phyloP scores from a whole-genome alignment of 2,113 vertebrate genomes.

The Pterocles orientalis region DNA sequence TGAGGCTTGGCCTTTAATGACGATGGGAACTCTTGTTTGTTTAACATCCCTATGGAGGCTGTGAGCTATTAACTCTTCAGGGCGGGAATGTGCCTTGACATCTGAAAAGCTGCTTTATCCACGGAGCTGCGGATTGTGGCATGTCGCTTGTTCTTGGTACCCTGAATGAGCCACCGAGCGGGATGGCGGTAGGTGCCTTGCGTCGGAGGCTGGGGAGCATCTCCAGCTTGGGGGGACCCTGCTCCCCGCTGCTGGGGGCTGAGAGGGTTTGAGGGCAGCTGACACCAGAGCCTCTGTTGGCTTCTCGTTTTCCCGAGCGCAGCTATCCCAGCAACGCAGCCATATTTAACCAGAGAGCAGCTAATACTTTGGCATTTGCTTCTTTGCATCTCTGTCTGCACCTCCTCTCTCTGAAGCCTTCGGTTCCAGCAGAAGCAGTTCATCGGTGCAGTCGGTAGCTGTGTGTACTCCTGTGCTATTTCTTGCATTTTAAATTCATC shows the following conservation, averaged over 20 bases:
- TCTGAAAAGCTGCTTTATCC: background rate
- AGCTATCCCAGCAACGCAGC: background rate
- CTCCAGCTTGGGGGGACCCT: background rate
- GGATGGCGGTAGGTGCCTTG: background rate
- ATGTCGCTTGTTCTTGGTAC: accelerated
- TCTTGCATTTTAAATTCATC: background rate
- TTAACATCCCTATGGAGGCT: background rate
- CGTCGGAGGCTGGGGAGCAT: background rate
- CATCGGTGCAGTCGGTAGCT: background rate
- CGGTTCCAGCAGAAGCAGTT: background rate
- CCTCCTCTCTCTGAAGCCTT: background rate
- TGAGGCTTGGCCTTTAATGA: background rate
- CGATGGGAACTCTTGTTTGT: no score
- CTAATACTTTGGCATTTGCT: background rate
- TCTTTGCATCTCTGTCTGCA: background rate
- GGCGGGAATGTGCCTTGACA: background rate
- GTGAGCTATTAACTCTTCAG: background rate
- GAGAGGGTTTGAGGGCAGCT: background rate
- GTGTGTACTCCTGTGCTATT: accelerated
- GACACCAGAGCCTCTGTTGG: background rate
- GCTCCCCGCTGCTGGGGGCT: background rate
- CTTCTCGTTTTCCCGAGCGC: background rate
- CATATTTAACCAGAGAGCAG: background rate
- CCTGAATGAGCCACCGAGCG: background rate
- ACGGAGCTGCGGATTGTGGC: background rate